phyloP scores from a whole-genome alignment of 2,113 vertebrate species.

The Crotalus horridus region DNA sequence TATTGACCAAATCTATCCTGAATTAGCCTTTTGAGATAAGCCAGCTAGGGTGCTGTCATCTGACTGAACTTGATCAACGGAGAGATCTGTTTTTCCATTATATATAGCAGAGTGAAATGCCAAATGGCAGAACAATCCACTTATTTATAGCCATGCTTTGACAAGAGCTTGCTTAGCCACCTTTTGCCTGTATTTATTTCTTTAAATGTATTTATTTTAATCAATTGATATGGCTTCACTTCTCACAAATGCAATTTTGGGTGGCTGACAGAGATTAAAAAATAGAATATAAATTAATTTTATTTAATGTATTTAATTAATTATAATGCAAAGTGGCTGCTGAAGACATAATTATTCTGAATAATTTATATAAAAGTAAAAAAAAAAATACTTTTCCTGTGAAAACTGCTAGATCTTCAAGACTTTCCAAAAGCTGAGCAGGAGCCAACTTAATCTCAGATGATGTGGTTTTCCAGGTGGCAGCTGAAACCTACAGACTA shows the following conservation, averaged over 20 bases:
- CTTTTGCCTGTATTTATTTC: neutral
- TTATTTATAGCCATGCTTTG: neutral
- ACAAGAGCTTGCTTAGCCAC: neutral
- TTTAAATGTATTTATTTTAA: neutral
- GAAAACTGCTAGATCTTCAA: neutral
- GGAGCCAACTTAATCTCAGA: neutral
- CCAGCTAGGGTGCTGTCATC: neutral
- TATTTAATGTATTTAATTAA: neutral
- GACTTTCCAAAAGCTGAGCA: neutral
- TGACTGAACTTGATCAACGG: neutral
- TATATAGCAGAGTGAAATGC: neutral
- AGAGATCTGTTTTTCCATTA: neutral
- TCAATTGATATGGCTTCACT: neutral
- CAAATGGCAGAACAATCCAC: neutral
- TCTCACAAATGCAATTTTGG: neutral
- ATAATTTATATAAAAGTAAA: neutral
- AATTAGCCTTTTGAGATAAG: neutral
- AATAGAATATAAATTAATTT: neutral
- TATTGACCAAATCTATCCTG: neutral
- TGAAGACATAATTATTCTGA: neutral
- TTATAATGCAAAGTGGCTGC: neutral
- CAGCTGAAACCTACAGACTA: neutral
- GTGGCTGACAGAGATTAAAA: neutral
- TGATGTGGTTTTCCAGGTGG: neutral
- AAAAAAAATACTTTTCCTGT: neutral